A percentile compares a stretch with the other conserved stretches of the same genome.
phyloP scores from a whole-genome alignment of 2,113 vertebrate species.

The Mustela lutreola region DNA sequence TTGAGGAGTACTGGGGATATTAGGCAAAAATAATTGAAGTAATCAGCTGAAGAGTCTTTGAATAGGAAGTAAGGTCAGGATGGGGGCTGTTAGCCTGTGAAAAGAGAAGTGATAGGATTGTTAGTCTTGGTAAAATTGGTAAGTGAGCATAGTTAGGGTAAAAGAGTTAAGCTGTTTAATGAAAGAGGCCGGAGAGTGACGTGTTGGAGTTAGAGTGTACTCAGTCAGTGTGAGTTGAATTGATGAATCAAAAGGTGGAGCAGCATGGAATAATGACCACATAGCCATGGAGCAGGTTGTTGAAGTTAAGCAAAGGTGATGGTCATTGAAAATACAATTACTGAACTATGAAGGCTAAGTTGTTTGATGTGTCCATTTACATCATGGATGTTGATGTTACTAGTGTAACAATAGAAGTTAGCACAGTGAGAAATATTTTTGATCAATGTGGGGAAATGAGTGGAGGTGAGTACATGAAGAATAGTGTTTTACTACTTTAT shows the following conservation, averaged over 20 bases:
- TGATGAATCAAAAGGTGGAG: not conserved
- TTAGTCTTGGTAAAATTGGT: constrained; percentile 2
- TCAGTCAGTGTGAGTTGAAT: not conserved
- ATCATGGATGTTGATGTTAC: not conserved
- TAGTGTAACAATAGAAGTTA: not conserved
- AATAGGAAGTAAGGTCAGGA: not conserved
- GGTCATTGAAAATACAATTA: not conserved
- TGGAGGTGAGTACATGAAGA: not conserved
- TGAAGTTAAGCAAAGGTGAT: not conserved
- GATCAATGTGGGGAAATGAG: not conserved
- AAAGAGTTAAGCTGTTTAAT: not conserved
- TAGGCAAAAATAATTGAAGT: not conserved
- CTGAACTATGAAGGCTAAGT: not conserved
- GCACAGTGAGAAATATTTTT: not conserved
- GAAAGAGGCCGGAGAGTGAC: not conserved
- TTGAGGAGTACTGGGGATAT: not conserved
- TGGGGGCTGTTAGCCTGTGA: not conserved
- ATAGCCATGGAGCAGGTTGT: not conserved
- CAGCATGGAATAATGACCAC: not conserved
- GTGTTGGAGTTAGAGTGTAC: not conserved
- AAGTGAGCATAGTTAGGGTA: not conserved
- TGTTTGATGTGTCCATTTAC: not conserved
- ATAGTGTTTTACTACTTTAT: not conserved
- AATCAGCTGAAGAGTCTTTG: not conserved
- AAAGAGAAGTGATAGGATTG: not conserved